Evolutionary conservation across 2,797 vertebrate genomes (phyloP).

Genomic region (Sitta carolinensis): DNA sequence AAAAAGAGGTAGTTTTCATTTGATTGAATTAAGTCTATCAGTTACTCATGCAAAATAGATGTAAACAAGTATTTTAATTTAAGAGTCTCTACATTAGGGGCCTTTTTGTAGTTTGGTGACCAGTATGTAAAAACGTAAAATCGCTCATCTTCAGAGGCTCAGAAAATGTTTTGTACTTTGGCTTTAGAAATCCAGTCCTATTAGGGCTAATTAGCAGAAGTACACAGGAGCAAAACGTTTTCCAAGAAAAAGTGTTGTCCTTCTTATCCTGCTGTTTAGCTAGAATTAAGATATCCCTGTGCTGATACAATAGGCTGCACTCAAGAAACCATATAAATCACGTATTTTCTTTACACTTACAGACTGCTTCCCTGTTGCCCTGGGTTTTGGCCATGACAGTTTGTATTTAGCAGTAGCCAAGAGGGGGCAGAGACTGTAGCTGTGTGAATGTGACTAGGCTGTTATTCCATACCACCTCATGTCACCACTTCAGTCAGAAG

Average conservation of each 20-base stretch:
- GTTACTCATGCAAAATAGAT: background rate
- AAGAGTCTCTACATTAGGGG: background rate
- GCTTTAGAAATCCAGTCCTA: background rate
- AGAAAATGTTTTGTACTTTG: background rate
- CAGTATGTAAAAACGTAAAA: background rate
- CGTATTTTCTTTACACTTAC: background rate
- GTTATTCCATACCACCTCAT: background rate
- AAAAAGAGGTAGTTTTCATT: background rate
- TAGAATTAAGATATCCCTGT: background rate
- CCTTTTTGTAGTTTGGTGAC: background rate
- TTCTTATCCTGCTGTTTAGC: background rate
- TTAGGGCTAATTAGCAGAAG: background rate
- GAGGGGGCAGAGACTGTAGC: background rate
- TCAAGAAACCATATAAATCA: background rate
- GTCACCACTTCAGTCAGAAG: fast-evolving
- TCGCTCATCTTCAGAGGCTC: background rate
- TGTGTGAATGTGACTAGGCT: background rate
- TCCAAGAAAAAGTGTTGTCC: background rate
- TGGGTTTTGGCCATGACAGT: background rate
- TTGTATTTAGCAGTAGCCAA: background rate
- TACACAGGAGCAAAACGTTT: background rate
- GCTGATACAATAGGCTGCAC: background rate
- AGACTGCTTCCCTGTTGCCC: background rate
- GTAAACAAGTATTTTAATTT: background rate
- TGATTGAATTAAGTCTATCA: background rate